Evolutionary conservation across 1,140 invertebrate species (phyloP), one percentile per base, ranked within the genome.

Genomic region (Zaprionus davidi): DNA sequence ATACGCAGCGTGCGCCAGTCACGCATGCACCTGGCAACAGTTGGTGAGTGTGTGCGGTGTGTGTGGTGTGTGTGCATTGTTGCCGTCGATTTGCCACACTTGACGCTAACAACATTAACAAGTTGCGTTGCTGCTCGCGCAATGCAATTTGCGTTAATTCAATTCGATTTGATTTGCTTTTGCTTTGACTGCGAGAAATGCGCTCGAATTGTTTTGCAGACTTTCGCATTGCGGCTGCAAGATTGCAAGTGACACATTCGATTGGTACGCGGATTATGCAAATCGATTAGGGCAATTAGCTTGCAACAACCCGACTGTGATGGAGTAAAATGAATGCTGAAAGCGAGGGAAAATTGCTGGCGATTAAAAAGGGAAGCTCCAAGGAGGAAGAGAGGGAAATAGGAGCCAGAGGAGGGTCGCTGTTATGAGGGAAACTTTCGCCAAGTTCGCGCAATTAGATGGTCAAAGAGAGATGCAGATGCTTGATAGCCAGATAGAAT

Each of bases 261-360:
- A 83, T 76, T 77, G 28, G n/a, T 6, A n/a, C 13, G 53, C 56
- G 59, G 74, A 78, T 84, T 85, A 84, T 85, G 78, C 59, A 85
- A 84, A 71, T 63, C 46, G 60, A 74, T 78, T 75, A 36, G 51
- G 5, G 20, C 38, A 85, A 72, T 85, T 78, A 78, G 31, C 34
- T 13, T 6, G 55, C 55, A 59, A 59, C 62, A 59, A 36, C 36
- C 36, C 36, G 12, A 13, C 41, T n/a, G n/a, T 28, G 51, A 41
- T 15, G 6, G n/a, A 46, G 41, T 17, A 46, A 46, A 46, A n/a
- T 6, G 1, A n/a, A 41, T 41, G 38, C 38, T 41, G 38, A 51
- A 64, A 60, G 34, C 58, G 44, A 31, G 20, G 17, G 26, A 46
- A 60, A 28, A 65, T 65, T 46, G 41, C n/a, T 46, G 12, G 17